Percentiles rank a stretch among this genome's conserved stretches.
These are phyloP conservation scores for Tonatia bakeri DNA, from an alignment of 2,113 vertebrate species.

Conservation along the genomic window DNA sequence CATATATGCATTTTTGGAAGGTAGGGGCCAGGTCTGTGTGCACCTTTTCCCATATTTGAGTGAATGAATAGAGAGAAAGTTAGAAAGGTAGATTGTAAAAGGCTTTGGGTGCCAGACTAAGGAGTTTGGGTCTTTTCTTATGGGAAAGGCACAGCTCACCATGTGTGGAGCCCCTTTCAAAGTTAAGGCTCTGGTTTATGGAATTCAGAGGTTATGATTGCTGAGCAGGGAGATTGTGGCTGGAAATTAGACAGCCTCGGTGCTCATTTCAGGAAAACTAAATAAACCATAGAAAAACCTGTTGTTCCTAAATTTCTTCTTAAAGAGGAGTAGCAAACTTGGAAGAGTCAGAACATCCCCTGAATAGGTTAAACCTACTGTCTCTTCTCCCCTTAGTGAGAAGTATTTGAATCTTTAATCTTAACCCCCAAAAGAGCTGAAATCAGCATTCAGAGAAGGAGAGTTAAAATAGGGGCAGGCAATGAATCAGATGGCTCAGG, in stretches of 20 bases:
- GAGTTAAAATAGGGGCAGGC: neutral
- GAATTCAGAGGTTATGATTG: neutral
- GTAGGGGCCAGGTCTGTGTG: neutral
- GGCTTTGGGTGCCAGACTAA: neutral
- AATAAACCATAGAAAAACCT: neutral
- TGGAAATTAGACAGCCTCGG: neutral
- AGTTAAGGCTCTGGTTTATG: neutral
- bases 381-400: neutral
- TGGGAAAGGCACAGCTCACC: neutral
- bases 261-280: neutral
- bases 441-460: neutral
- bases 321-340: neutral
- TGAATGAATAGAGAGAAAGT: neutral
- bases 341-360: neutral
- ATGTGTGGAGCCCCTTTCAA: neutral
- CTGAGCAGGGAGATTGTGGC: neutral
- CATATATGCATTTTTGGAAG: neutral
- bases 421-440: constrained; percentile 39
- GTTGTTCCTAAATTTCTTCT: neutral
- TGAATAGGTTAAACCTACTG: constrained; percentile 3
- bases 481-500: neutral
- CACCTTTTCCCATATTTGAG: neutral
- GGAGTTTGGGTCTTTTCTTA: neutral
- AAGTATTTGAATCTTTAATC: constrained; percentile 17
- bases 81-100: neutral